Evolutionary conservation across 92 coral and sea anemone genomes (phyloP).

Genomic region (Blastomussa wellsi): DNA sequence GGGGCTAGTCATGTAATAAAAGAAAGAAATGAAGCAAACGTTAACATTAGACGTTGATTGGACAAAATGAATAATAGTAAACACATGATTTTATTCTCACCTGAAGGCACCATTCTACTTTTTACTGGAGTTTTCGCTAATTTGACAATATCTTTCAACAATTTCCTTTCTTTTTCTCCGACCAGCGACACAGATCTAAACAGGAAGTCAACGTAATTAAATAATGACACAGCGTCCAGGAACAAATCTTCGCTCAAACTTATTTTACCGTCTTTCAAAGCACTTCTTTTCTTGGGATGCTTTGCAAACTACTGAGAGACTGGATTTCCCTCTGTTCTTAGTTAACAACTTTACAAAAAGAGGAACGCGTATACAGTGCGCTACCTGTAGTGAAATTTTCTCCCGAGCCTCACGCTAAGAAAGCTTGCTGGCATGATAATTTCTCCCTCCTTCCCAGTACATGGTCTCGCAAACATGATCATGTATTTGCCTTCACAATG

Average conservation of each 20-base stretch:
- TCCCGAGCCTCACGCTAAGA: too few relatives aligned
- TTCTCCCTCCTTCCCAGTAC: too few relatives aligned
- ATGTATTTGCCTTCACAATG: too few relatives aligned
- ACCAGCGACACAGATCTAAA: conserved; percentile 89
- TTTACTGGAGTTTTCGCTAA: conserved; percentile 86
- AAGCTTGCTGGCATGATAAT: too few relatives aligned
- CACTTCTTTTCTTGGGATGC: neutral
- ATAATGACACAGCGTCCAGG: neutral
- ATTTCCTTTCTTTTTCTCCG: conserved; percentile 89
- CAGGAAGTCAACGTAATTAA: neutral
- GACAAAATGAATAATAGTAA: neutral
- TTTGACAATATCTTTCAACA: conserved; percentile 91
- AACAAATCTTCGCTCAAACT: neutral
- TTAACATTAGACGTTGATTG: neutral
- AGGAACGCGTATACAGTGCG: too few relatives aligned
- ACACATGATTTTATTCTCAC: conserved; percentile 13
- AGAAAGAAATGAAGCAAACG: neutral
- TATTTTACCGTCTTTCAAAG: neutral
- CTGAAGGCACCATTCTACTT: conserved; percentile 85
- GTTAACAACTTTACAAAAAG: too few relatives aligned
- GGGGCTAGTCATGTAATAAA: too few relatives aligned
- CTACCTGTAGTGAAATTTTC: too few relatives aligned
- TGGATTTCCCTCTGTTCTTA: too few relatives aligned
- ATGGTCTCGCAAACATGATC: too few relatives aligned
- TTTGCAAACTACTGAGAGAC: neutral